Evolutionary conservation across 2,113 vertebrate genomes (phyloP), one percentile per base, ranked within the genome.

Genomic region (Hippopotamus amphibius): DNA sequence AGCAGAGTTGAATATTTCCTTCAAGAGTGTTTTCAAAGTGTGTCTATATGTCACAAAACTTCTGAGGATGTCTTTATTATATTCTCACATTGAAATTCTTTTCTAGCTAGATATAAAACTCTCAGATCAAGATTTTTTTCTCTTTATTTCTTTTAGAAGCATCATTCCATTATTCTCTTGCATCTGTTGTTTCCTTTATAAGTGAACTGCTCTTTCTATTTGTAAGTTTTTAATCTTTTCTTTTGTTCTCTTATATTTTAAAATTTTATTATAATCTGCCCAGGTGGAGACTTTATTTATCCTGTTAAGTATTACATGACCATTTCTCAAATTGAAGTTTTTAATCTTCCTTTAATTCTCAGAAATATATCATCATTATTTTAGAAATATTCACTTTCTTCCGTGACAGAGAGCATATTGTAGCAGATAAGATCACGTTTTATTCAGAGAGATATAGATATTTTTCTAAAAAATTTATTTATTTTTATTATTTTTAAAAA

Each of bases 71-170:
- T 63, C 65, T 72, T 89, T 71, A 80, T 69, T 95, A 33, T 50
- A 50, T 12, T 33, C 15, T 71, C 15, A 71, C 33, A 86, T 63
- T 86, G 80, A 87, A 95, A 74, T 92, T 74, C n/a, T 17, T 74
- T 87, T 88, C n/a, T 88, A 43, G 37, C 57, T 65, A 72, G 46
- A 88, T 53, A 72, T 10, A 50, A 92, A 87, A 66, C 66, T 72
- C n/a, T 74, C 37, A 86, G 89, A 43, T 48, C n/a, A 72, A 92
- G 13, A 30, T 28, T 57, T 87, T 48, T 87, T 86, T n/a, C 22
- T 53, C 5, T 93, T 86, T 48, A 87, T 28, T 81, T 95, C 74
- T 55, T 88, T 86, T 81, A 57, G 33, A 95, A 80, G 71, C 33
- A 87, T 37, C 72, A 4, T 43, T 95, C 37, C 37, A 79, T 57